A percentile compares a stretch with the other conserved stretches of the same genome.
Conservation (phyloP, 2,888 invertebrate species). For the Nipponacmea schrenckii region DNA sequence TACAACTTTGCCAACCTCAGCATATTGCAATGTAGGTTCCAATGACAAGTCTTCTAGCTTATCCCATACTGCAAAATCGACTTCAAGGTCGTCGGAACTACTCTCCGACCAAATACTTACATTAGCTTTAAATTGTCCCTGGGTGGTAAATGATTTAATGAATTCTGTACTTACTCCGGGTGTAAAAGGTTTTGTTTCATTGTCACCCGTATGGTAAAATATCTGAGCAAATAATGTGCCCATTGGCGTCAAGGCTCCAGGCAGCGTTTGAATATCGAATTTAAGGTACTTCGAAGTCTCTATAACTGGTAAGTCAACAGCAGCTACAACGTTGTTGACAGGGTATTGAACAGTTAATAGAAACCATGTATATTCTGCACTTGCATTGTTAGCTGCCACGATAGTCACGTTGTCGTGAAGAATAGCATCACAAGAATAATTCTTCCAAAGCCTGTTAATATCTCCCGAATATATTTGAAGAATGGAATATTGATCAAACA, state of each 20-base stretch:
- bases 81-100: not conserved
- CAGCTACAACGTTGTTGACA: not conserved
- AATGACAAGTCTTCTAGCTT: not conserved
- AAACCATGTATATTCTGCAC: conserved; percentile 9
- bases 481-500: conserved; percentile 9
- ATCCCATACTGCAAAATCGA: conserved; percentile 2
- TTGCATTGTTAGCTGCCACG: conserved; percentile 15
- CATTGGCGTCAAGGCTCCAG: conserved; percentile 8
- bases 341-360: conserved; percentile 13
- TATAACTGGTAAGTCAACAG: not conserved
- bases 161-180: not conserved
- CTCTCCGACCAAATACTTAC: conserved; percentile 4
- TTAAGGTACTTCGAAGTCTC: not conserved
- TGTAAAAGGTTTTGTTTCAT: not conserved
- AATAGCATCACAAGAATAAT: not conserved
- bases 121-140: not conserved
- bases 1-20: conserved; percentile 5
- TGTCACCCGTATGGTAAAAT: not conserved
- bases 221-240: conserved; percentile 6
- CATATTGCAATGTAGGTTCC: not conserved
- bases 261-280: not conserved
- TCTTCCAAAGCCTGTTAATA: conserved; percentile 7
- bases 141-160: not conserved
- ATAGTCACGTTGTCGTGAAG: conserved; percentile 9
- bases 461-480: conserved; percentile 8